Evolutionary conservation across 2,888 invertebrate species (phyloP).

Genomic region (Heliothis peltigera): DNA sequence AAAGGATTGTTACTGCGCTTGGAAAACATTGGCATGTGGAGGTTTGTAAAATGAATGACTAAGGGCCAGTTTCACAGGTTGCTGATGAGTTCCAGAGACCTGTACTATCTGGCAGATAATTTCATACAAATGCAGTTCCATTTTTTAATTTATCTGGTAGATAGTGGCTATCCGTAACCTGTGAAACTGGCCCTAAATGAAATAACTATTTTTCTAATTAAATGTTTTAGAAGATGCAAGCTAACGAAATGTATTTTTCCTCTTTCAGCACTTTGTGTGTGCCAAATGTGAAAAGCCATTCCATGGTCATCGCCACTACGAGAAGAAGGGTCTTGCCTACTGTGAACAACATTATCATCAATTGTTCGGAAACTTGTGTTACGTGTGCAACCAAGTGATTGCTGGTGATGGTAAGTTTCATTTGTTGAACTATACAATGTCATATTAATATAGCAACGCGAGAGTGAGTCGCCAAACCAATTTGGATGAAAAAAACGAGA

Average conservation of each 20-base stretch:
- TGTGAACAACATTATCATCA: slow-evolving; percentile 99
- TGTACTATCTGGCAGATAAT: too few relatives aligned
- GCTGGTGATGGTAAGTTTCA: slow-evolving; percentile 95
- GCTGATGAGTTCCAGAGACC: too few relatives aligned
- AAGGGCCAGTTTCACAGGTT: too few relatives aligned
- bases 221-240: not conserved
- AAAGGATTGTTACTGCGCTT: slow-evolving; percentile 99
- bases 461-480: too few relatives aligned
- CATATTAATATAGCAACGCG: too few relatives aligned
- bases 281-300: slow-evolving; percentile 99
- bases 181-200: too few relatives aligned
- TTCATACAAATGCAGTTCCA: too few relatives aligned
- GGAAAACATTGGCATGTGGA: slow-evolving; percentile 99
- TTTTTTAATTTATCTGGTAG: too few relatives aligned
- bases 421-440: not conserved
- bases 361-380: slow-evolving; percentile 99
- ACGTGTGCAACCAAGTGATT: slow-evolving; percentile 99
- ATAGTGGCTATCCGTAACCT: too few relatives aligned
- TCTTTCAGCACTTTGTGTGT: slow-evolving; percentile 98
- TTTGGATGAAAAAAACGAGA: too few relatives aligned
- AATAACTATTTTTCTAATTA: slow-evolving; percentile 5
- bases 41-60: slow-evolving; percentile 80
- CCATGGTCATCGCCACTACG: slow-evolving; percentile 99
- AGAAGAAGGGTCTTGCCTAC: slow-evolving; percentile 99
- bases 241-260: not conserved